These are phyloP conservation scores for Mormyrus hasselquistii DNA, from an alignment of 2,797 vertebrate genomes.

Conservation along the genomic window DNA sequence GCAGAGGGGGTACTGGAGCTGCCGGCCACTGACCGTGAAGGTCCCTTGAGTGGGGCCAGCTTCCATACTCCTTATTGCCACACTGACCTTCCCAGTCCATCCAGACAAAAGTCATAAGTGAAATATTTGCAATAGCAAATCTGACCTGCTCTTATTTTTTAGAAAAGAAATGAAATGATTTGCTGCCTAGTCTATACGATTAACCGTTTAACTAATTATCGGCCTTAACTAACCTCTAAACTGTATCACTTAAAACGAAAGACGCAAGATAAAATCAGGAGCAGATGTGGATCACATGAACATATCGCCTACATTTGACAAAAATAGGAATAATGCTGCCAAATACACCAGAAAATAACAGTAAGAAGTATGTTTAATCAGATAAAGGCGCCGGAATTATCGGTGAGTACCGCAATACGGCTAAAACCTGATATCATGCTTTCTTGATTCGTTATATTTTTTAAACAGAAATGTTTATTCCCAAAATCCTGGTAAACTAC, in stretches of 20 bases:
- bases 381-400: background rate
- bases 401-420: background rate
- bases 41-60: background rate
- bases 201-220: background rate
- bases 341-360: background rate
- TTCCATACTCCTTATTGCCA: background rate
- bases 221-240: background rate
- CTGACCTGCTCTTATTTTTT: background rate
- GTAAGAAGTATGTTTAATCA: background rate
- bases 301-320: background rate
- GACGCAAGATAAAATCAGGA: background rate
- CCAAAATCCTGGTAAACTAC: background rate
- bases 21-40: background rate
- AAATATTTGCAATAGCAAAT: background rate
- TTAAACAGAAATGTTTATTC: background rate
- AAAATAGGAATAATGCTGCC: background rate
- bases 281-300: background rate
- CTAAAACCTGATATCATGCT: background rate
- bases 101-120: background rate
- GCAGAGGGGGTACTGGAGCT: background rate
- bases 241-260: background rate
- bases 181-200: background rate
- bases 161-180: background rate
- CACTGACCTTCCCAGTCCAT: background rate
- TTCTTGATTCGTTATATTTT: background rate